These are phyloP conservation scores for Thunnus albacares DNA, from an alignment of 2,797 vertebrate genomes.

Conservation along the genomic window DNA sequence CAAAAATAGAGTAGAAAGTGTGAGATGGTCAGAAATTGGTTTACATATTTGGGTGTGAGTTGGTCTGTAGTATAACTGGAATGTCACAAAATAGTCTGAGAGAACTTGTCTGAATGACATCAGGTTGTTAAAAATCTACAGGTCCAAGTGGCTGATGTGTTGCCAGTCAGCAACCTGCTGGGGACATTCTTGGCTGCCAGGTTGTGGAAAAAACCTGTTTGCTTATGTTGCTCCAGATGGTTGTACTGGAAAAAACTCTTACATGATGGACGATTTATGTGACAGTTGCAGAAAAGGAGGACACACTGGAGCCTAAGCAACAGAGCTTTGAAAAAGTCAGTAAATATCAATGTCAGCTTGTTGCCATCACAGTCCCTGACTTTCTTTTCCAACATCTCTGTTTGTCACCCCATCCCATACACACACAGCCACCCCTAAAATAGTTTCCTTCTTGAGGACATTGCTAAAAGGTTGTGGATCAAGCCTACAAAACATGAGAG, in stretches of 20 bases:
- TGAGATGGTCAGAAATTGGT: neutral
- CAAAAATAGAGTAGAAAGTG: conserved; percentile 20
- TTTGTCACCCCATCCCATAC: conserved; percentile 3
- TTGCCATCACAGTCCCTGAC: neutral
- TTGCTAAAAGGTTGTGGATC: conserved; percentile 1
- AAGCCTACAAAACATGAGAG: conserved; percentile 11
- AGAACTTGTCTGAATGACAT: neutral
- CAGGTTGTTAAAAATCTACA: conserved; percentile 18
- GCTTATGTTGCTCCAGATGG: conserved; percentile 35
- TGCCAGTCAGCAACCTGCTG: conserved; percentile 15
- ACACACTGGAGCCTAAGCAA: conserved; percentile 1
- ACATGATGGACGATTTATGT: conserved; percentile 54
- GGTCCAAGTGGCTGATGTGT: neutral
- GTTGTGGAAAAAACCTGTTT: conserved; percentile 45
- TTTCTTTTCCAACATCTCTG: neutral
- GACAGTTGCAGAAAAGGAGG: conserved; percentile 25
- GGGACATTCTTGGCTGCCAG: conserved; percentile 25
- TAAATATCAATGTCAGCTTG: conserved; percentile 21
- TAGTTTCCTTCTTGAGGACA: conserved; percentile 7
- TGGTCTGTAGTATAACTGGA: neutral
- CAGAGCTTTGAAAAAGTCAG: conserved; percentile 10
- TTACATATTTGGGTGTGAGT: conserved; percentile 2
- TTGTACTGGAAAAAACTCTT: conserved; percentile 46
- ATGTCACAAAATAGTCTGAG: neutral
- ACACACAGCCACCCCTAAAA: neutral